These are phyloP conservation scores for Oreochromis aureus DNA, from an alignment of 2,113 vertebrate genomes.

Conservation along the genomic window DNA sequence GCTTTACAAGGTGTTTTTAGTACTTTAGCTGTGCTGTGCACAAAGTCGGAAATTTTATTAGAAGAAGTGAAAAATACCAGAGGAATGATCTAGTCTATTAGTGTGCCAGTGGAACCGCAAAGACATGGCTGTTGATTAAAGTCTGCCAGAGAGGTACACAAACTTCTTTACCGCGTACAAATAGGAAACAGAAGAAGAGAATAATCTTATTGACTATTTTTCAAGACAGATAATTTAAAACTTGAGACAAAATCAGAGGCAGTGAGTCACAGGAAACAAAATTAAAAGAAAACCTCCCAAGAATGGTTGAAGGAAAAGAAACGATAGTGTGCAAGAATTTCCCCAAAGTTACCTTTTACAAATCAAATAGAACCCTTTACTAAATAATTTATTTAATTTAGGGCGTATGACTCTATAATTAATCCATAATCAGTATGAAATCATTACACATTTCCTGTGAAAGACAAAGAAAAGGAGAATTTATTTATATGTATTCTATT, in stretches of 20 bases:
- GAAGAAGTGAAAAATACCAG: not conserved
- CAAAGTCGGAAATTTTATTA: not conserved
- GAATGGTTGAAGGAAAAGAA: not conserved
- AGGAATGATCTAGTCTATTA: not conserved
- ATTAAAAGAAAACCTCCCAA: not conserved
- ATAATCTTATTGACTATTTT: not conserved
- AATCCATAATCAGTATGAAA: not conserved
- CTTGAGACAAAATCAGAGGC: not conserved
- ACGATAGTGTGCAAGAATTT: not conserved
- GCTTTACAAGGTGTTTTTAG: not conserved
- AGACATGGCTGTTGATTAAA: not conserved
- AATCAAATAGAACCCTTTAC: not conserved
- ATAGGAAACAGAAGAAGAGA: not conserved
- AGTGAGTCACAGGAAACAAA: not conserved
- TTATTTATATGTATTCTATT: not conserved
- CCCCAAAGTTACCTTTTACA: not conserved
- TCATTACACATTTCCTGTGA: not conserved
- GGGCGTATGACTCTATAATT: not conserved
- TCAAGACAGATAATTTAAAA: not conserved
- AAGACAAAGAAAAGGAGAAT: not conserved
- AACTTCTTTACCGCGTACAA: not conserved
- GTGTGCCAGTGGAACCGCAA: not conserved
- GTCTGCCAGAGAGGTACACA: not conserved
- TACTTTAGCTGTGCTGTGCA: not conserved
- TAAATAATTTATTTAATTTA: not conserved